These are phyloP conservation scores for Drosophila grimshawi DNA, from an alignment of 1,140 invertebrate genomes.

Conservation along the genomic window DNA sequence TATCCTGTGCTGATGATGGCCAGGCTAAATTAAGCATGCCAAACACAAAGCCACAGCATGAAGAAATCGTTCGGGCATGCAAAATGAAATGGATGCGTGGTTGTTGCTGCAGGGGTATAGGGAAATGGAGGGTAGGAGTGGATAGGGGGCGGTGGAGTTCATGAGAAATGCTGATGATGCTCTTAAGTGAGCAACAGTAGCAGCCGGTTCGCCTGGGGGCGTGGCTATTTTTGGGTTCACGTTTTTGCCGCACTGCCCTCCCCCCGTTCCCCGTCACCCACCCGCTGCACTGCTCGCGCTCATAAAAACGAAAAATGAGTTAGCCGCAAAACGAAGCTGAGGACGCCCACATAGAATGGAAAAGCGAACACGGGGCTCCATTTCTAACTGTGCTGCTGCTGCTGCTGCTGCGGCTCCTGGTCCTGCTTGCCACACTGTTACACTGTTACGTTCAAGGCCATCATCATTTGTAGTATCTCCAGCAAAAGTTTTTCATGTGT, in stretches of 20 bases:
- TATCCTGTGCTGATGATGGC: conserved; percentile 4
- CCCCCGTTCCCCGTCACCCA: too few relatives aligned
- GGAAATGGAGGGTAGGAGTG: neutral
- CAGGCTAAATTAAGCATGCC: conserved; percentile 69
- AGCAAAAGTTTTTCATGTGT: conserved; percentile 73
- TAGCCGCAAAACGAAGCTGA: conserved; percentile 30
- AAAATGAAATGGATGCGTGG: conserved; percentile 40
- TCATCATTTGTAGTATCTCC: conserved; percentile 57
- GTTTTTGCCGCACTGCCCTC: too few relatives aligned
- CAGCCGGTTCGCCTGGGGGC: conserved; percentile 31
- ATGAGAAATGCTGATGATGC: conserved; percentile 75
- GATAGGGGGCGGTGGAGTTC: conserved; percentile 17
- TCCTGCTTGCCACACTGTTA: conserved; percentile 2
- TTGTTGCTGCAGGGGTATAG: neutral
- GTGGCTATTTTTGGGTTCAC: conserved; percentile 48
- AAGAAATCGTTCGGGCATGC: conserved; percentile 64
- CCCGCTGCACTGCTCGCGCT: neutral
- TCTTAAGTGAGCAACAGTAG: conserved; percentile 54
- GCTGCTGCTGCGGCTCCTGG: neutral
- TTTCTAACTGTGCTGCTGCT: conserved; percentile 13
- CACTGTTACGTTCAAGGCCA: conserved; percentile 54
- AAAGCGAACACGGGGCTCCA: conserved; percentile 14
- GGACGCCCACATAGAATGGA: conserved; percentile 25
- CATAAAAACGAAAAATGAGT: conserved; percentile 44
- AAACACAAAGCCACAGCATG: conserved; percentile 47